A percentile compares a stretch with the other conserved stretches of the same genome.
Conservation (phyloP, 2,113 vertebrate genomes). For the Hipposideros armiger region DNA sequence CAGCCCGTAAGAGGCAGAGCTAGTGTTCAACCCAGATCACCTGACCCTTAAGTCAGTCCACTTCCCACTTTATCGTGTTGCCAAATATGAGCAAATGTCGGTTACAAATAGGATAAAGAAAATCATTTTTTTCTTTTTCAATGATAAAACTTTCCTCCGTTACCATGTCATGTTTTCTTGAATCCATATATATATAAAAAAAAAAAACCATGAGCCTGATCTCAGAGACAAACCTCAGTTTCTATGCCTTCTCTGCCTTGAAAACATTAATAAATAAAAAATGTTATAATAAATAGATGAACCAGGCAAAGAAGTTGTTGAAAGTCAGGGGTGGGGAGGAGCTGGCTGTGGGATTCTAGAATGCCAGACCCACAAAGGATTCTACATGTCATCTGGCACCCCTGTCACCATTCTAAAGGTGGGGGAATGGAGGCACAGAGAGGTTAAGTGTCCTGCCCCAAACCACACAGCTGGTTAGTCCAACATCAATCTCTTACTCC, state of each 20-base stretch:
- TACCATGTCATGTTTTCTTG: background rate
- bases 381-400: background rate
- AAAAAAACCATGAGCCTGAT: constrained; percentile 33
- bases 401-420: background rate
- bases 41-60: background rate
- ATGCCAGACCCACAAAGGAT: background rate
- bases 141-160: background rate
- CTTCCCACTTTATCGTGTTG: background rate
- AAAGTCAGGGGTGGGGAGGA: background rate
- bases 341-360: background rate
- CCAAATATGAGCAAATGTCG: background rate
- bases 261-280: constrained; percentile 44
- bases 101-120: constrained; percentile 9
- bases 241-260: background rate
- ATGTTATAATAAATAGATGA: background rate
- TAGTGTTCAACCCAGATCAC: background rate
- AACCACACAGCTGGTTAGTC: background rate
- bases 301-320: background rate
- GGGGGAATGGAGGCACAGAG: background rate
- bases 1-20: background rate
- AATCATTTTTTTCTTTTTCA: background rate
- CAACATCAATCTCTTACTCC: background rate
- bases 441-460: background rate
- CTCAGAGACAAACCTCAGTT: background rate
- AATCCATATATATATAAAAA: background rate